These are phyloP conservation scores for Apistogramma diplotaenia DNA, from an alignment of 2,113 vertebrate species.

Conservation along the genomic window DNA sequence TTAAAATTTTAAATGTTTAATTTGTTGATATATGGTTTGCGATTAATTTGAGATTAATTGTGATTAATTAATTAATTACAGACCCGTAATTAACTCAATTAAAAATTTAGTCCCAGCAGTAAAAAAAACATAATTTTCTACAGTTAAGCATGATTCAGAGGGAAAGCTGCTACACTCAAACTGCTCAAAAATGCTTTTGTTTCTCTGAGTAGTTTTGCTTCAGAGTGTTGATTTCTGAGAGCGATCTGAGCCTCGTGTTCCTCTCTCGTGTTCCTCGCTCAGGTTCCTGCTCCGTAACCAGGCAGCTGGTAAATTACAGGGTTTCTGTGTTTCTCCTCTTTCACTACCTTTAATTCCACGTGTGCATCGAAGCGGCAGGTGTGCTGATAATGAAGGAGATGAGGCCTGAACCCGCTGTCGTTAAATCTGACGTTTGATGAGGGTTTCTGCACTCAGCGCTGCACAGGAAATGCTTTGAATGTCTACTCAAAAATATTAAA, in stretches of 20 bases:
- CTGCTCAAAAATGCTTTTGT: not conserved
- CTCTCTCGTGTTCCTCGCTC: too few species aligned
- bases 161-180: not conserved
- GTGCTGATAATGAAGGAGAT: constrained; percentile 12
- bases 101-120: too few species aligned
- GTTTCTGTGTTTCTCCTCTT: not conserved
- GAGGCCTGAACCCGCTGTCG: not conserved
- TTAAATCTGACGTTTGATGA: not conserved
- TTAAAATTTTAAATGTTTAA: too few species aligned
- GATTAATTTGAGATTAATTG: too few species aligned
- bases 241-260: not conserved
- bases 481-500: too few species aligned
- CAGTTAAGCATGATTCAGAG: not conserved
- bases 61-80: too few species aligned
- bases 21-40: too few species aligned
- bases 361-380: not conserved
- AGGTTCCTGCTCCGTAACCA: too few species aligned
- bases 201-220: too few species aligned
- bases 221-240: too few species aligned
- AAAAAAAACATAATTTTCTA: not conserved
- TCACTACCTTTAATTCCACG: not conserved
- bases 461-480: not conserved
- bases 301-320: not conserved
- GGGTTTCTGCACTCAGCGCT: not conserved
- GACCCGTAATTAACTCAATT: too few species aligned